Conservation (phyloP, 2,888 invertebrate species). For the Oxystoma pomonae region DNA sequence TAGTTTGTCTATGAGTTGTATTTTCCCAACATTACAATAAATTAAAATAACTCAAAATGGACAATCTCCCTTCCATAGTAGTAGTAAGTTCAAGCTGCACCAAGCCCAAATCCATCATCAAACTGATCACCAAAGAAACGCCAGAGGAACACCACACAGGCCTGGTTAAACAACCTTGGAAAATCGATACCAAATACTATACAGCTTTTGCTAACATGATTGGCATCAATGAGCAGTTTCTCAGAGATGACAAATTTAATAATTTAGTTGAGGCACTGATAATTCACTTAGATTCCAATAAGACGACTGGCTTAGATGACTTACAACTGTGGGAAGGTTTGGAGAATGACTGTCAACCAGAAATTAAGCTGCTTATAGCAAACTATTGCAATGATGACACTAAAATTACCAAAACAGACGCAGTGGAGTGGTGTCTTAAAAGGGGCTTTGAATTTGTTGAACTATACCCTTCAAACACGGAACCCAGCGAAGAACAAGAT, state of each 20-base stretch:
- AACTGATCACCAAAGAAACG: slow-evolving; percentile 41
- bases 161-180: slow-evolving; percentile 48
- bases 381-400: slow-evolving; percentile 49
- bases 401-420: slow-evolving; percentile 45
- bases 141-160: slow-evolving; percentile 29
- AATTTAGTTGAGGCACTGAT: slow-evolving; percentile 58
- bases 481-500: slow-evolving; percentile 46
- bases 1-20: too few species aligned
- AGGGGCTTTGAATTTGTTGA: slow-evolving; percentile 68
- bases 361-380: slow-evolving; percentile 57
- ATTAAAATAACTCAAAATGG: too few species aligned
- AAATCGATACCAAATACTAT: slow-evolving; percentile 70
- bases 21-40: too few species aligned
- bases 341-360: slow-evolving; percentile 42
- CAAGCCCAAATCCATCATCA: slow-evolving; percentile 44
- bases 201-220: slow-evolving; percentile 58
- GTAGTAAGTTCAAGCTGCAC: slow-evolving; percentile 45
- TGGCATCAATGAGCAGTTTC: slow-evolving; percentile 48
- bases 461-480: slow-evolving; percentile 49
- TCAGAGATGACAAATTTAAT: slow-evolving; percentile 49
- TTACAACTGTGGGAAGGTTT: slow-evolving; percentile 40
- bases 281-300: slow-evolving; percentile 57
- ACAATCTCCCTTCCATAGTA: slow-evolving; percentile 26
- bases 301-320: slow-evolving; percentile 47
- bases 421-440: slow-evolving; percentile 62